Evolutionary conservation across 1,140 invertebrate genomes (phyloP).

Genomic region (Magallana ariakensis): DNA sequence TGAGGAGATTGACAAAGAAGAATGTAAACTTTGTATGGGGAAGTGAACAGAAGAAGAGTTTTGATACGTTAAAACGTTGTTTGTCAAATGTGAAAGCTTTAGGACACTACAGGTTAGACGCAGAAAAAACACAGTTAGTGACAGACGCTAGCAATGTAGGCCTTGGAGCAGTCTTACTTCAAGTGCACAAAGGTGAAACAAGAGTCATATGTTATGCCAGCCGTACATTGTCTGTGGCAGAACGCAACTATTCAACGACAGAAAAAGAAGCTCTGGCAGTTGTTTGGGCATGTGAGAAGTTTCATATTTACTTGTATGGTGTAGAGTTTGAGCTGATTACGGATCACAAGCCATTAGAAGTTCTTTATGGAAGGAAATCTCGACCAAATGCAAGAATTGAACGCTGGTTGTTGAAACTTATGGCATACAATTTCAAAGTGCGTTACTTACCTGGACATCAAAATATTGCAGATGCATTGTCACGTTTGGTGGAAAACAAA

Average conservation of each 20-base stretch:
- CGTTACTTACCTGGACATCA: constrained; percentile 54
- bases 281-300: constrained; percentile 46
- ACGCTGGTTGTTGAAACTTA: constrained; percentile 62
- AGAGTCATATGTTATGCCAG: constrained; percentile 60
- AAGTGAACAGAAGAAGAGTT: constrained; percentile 45
- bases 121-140: constrained; percentile 43
- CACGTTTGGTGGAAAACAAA: constrained; percentile 45
- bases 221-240: constrained; percentile 37
- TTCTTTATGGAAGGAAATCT: constrained; percentile 43
- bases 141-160: constrained; percentile 50
- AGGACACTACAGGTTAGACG: constrained; percentile 44
- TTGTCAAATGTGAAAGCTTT: constrained; percentile 39
- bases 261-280: constrained; percentile 42
- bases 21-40: constrained; percentile 51
- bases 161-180: neutral
- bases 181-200: constrained; percentile 48
- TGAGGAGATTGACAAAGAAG: constrained; percentile 55
- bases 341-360: constrained; percentile 18
- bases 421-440: constrained; percentile 60
- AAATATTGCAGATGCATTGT: constrained; percentile 63
- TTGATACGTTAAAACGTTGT: constrained; percentile 33
- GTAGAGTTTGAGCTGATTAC: constrained; percentile 3
- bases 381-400: constrained; percentile 62
- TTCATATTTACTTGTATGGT: constrained; percentile 17
- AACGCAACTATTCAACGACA: constrained; percentile 12